phyloP scores from a whole-genome alignment of 2,888 invertebrate species.

The Pollenia griseotomentosa region DNA sequence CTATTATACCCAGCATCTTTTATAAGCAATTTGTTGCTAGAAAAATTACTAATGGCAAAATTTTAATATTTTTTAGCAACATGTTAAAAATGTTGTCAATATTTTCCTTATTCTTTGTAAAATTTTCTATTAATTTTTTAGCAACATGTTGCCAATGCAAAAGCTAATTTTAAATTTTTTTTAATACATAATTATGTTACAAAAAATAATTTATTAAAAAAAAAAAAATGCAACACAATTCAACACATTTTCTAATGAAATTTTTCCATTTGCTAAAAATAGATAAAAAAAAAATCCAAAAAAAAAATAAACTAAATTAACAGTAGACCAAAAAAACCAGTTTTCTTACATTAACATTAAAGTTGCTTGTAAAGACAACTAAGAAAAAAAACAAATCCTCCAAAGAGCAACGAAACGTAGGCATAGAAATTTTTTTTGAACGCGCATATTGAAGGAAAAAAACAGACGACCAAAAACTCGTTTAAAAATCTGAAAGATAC shows the following conservation, averaged over 20 bases:
- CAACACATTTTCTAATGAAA: constrained; percentile 70
- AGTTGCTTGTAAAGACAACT: constrained; percentile 14
- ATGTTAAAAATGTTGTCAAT: not conserved
- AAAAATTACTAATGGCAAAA: too few relatives aligned
- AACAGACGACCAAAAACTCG: constrained; percentile 25
- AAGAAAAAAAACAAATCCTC: constrained; percentile 34
- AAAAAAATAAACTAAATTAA: constrained; percentile 55
- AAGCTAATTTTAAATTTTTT: constrained; percentile 56
- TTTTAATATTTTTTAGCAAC: not conserved
- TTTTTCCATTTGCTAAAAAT: constrained; percentile 68
- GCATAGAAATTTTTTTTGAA: constrained; percentile 46
- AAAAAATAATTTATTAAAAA: constrained; percentile 54
- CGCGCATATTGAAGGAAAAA: constrained; percentile 45
- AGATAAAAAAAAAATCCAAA: constrained; percentile 44
- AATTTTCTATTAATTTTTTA: not conserved
- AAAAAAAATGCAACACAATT: constrained; percentile 44
- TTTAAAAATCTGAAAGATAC: constrained; percentile 21
- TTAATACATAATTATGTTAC: constrained; percentile 39
- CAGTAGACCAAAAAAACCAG: constrained; percentile 73
- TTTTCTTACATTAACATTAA: constrained; percentile 46
- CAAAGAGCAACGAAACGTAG: constrained; percentile 57
- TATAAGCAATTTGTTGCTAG: not conserved
- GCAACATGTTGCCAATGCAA: constrained; percentile 34
- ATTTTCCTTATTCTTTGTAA: too few relatives aligned
- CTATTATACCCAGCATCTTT: too few relatives aligned